Evolutionary conservation across 64 coral and sea anemone species (phyloP).

Genomic region (Trachythela sp.): DNA sequence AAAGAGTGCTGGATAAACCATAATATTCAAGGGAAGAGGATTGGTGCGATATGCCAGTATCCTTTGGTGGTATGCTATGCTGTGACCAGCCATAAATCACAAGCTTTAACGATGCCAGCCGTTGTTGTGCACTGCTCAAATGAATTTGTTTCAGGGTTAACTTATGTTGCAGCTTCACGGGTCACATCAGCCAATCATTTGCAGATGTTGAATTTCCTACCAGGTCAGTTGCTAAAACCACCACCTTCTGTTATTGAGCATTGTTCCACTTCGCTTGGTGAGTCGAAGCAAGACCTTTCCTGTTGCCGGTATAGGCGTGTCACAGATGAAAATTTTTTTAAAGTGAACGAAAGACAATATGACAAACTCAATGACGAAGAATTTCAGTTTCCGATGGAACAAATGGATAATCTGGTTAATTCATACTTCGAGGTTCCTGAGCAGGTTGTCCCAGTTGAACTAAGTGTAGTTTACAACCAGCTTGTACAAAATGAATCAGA

Average conservation of each 20-base stretch:
- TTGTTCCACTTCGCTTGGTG: conserved; percentile 6
- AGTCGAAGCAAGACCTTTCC: neutral
- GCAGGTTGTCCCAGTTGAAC: neutral
- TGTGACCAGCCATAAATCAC: conserved; percentile 41
- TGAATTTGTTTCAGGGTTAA: conserved; percentile 33
- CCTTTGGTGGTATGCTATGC: conserved; percentile 25
- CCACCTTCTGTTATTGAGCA: neutral
- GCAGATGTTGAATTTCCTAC: conserved; percentile 29
- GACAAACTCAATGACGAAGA: neutral
- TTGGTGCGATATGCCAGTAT: conserved; percentile 30
- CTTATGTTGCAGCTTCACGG: conserved; percentile 35
- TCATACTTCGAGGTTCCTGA: neutral
- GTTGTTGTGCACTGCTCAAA: conserved; percentile 15
- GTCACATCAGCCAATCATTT: conserved; percentile 34
- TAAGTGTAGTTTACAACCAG: neutral
- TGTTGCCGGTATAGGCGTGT: conserved; percentile 35
- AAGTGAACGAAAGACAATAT: neutral
- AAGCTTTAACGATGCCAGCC: conserved; percentile 22
- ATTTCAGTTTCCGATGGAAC: neutral
- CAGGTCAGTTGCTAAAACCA: conserved; percentile 22
- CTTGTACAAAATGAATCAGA: conserved; percentile 20
- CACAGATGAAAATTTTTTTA: conserved; percentile 12
- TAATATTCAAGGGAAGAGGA: neutral
- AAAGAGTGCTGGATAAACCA: neutral
- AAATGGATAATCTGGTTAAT: too few relatives aligned